Conservation (phyloP, 1,140 invertebrate species). For the Drosophila kurseongensis region DNA sequence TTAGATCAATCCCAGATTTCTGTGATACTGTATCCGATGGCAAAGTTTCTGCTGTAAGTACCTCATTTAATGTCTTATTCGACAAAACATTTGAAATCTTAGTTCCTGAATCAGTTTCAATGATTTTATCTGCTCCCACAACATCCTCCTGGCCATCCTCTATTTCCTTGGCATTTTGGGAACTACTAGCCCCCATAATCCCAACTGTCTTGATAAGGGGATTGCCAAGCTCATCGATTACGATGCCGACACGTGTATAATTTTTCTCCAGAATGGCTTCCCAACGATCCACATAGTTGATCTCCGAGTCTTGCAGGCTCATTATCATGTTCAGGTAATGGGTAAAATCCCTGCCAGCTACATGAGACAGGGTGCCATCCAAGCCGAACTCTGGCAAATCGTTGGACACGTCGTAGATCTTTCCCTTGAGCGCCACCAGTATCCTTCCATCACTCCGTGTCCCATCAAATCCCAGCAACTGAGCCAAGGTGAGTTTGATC, state of each 20-base stretch:
- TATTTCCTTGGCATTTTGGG: not conserved
- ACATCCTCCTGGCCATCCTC: not conserved
- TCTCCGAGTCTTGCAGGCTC: not conserved
- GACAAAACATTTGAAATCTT: not conserved
- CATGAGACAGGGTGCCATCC: conserved; percentile 13
- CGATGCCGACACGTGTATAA: conserved; percentile 39
- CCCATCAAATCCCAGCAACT: conserved; percentile 37
- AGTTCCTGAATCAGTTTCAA: not conserved
- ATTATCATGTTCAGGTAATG: conserved; percentile 28
- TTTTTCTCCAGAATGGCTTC: conserved; percentile 27
- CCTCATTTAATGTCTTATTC: not conserved
- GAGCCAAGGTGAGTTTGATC: conserved; percentile 8
- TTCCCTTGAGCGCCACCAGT: conserved; percentile 41
- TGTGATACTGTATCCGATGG: not conserved
- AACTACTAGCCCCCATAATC: not conserved
- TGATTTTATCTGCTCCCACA: not conserved
- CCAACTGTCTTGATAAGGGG: not conserved
- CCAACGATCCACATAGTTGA: conserved; percentile 45
- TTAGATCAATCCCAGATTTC: not conserved
- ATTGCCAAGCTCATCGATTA: conserved; percentile 18
- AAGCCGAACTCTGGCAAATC: conserved; percentile 24
- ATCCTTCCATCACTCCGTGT: conserved; percentile 52
- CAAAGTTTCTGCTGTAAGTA: not conserved
- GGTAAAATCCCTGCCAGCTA: conserved; percentile 53
- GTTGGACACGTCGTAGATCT: conserved; percentile 54